These are phyloP conservation scores for Lithobates sylvaticus DNA, from an alignment of 2,797 vertebrate genomes.

Conservation along the genomic window DNA sequence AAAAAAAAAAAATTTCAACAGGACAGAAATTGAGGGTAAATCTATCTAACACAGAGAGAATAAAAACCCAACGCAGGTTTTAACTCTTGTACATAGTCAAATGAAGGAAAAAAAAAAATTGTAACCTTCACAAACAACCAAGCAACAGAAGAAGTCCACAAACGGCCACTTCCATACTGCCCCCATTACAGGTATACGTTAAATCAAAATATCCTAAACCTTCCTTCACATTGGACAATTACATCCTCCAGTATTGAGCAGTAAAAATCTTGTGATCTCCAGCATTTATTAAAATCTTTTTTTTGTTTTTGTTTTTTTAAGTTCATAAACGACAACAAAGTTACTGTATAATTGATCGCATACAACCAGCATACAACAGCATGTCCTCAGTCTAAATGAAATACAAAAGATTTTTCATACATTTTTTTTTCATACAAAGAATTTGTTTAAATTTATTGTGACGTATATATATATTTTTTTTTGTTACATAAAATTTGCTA, in stretches of 20 bases:
- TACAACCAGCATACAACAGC: constrained; percentile 80
- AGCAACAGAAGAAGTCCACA: background rate
- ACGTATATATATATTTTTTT: constrained; percentile 82
- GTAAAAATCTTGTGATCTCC: constrained; percentile 72
- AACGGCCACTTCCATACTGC: background rate
- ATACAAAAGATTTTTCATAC: constrained; percentile 76
- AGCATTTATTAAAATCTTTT: constrained; percentile 85
- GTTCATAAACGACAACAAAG: constrained; percentile 87
- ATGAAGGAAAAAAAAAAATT: too few species aligned
- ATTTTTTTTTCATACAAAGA: constrained; percentile 85
- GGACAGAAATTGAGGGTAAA: too few species aligned
- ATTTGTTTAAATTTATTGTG: constrained; percentile 88
- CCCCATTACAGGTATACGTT: background rate
- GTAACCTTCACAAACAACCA: too few species aligned
- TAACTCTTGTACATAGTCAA: too few species aligned
- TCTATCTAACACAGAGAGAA: too few species aligned
- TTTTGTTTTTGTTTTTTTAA: constrained; percentile 63
- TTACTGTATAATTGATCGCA: constrained; percentile 81
- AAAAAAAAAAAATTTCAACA: too few species aligned
- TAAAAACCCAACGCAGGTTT: too few species aligned
- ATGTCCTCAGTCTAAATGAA: constrained; percentile 81
- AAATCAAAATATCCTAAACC: too few species aligned
- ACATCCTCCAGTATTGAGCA: background rate
- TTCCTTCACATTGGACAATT: background rate
- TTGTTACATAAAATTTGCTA: constrained; percentile 97